phyloP scores from a whole-genome alignment of 2,797 vertebrate species.

The Sebastes vulpes region DNA sequence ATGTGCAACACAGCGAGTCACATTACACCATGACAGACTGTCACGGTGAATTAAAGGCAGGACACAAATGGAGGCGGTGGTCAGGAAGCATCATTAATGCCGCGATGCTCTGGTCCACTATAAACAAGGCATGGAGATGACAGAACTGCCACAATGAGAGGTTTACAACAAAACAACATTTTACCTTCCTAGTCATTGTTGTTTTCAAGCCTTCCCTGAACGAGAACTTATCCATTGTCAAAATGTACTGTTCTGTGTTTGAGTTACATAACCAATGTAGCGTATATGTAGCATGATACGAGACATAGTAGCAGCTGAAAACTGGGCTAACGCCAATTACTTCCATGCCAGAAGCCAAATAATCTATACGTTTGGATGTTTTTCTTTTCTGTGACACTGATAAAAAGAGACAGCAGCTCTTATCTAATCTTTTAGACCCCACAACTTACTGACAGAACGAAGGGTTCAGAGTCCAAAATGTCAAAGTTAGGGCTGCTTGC shows the following conservation, averaged over 20 bases:
- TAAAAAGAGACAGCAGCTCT: slow-evolving; percentile 49
- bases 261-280: slow-evolving; percentile 44
- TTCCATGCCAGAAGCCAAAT: slow-evolving; percentile 59
- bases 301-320: slow-evolving; percentile 46
- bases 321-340: slow-evolving; percentile 62
- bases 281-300: slow-evolving; percentile 25
- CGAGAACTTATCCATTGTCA: not conserved
- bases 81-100: slow-evolving; percentile 66
- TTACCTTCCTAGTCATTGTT: not conserved
- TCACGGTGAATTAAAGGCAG: slow-evolving; percentile 71
- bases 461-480: slow-evolving; percentile 39
- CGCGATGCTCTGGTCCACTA: not conserved
- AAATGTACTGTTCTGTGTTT: not conserved
- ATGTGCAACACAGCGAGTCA: slow-evolving; percentile 69
- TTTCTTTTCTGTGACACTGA: slow-evolving; percentile 41
- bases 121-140: not conserved
- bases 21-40: slow-evolving; percentile 72
- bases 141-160: not conserved
- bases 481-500: slow-evolving; percentile 27
- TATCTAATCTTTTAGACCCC: slow-evolving; percentile 48
- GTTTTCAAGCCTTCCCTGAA: slow-evolving; percentile 4
- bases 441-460: slow-evolving; percentile 26
- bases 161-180: not conserved
- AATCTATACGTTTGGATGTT: slow-evolving; percentile 60
- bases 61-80: slow-evolving; percentile 44